Conservation (phyloP, 2,888 invertebrate species). For the Tinea trinotella region DNA sequence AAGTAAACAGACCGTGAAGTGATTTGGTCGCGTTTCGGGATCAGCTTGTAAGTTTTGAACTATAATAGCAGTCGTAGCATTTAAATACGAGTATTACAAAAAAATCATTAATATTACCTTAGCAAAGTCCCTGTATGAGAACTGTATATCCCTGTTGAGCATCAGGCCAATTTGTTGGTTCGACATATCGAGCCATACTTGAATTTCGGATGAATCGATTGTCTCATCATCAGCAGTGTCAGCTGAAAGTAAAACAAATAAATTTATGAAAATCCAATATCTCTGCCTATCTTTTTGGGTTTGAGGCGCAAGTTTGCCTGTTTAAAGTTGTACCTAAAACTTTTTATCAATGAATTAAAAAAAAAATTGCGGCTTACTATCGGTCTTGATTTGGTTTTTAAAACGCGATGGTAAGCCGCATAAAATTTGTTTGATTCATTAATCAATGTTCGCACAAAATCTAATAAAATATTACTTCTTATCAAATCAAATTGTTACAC, state of each 20-base stretch:
- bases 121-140: constrained; percentile 90
- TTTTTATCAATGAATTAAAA: not conserved
- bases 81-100: not conserved
- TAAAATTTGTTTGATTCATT: too few relatives aligned
- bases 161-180: constrained; percentile 96
- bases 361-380: not conserved
- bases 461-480: too few relatives aligned
- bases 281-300: too few relatives aligned
- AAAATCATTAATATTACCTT: constrained; percentile 42
- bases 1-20: too few relatives aligned
- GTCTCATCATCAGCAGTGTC: constrained; percentile 90
- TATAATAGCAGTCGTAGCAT: not conserved
- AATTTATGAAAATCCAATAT: too few relatives aligned
- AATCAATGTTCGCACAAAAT: too few relatives aligned
- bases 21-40: too few relatives aligned
- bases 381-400: not conserved
- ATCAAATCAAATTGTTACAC: too few relatives aligned
- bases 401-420: too few relatives aligned
- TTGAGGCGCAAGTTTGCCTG: too few relatives aligned
- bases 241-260: constrained; percentile 39
- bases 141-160: constrained; percentile 87
- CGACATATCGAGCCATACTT: constrained; percentile 94
- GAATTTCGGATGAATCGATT: constrained; percentile 87
- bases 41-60: too few relatives aligned
- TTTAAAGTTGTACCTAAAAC: not conserved